Evolutionary conservation across 2,888 invertebrate species (phyloP), one percentile per base, ranked within the genome.

Genomic region (Griposia aprilina): DNA sequence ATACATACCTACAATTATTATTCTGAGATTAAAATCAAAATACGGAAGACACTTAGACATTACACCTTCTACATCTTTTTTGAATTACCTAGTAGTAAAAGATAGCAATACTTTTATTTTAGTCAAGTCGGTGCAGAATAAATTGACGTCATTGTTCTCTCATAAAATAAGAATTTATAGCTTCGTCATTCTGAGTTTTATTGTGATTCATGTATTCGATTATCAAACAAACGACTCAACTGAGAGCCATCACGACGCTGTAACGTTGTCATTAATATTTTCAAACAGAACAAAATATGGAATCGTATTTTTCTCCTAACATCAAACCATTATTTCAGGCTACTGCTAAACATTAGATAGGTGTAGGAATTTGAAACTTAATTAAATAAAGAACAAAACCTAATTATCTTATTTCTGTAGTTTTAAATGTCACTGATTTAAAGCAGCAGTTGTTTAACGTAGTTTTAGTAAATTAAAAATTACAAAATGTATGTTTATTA

Each of bases 121-220:
- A 15, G 30, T 45, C n/a, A 13, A 50, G 23, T 30, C 2, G 41
- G n/a, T 63, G 48, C 20, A 52, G 41, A 48, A 66, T n/a, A n/a
- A n/a, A n/a, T 69, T 70, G 20, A 23, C 26, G 73, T 78, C 20
- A 79, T 69, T 60, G n/a, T 79, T 85, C 86, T 87, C 87, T 86
- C 90, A 92, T 94, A 94, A 94, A 52, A 95, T 94, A 93, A 91
- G 87, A 85, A 88, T 88, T 89, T 91, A 93, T 93, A 90, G 91
- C 92, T 91, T 90, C 90, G 90, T 91, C 91, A 91, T 91, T 92
- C 91, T 93, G 93, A 92, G 93, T 93, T 93, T 93, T 93, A 94
- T 94, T 94, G 93, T 95, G 93, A 96, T 94, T 94, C 93, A 95
- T 94, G 90, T 89, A 88, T 93, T 93, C 92, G 93, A 95, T 95